Evolutionary conservation across 1,140 invertebrate species (phyloP).

Genomic region (Pseudomyrmex flavicornis): DNA sequence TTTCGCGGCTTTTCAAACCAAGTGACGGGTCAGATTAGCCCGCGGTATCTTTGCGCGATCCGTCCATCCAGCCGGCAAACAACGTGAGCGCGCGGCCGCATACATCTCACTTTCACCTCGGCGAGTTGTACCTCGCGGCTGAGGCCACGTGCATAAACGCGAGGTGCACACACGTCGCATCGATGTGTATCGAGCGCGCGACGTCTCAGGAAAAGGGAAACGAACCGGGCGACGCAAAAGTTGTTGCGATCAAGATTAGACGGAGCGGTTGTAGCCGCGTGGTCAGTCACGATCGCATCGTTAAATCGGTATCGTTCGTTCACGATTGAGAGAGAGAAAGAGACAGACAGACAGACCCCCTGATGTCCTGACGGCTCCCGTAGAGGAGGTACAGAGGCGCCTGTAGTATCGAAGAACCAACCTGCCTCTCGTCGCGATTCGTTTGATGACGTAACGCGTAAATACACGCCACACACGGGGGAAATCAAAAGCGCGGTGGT

Average conservation of each 20-base stretch:
- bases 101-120: constrained; percentile 50
- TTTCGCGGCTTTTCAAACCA: constrained; percentile 30
- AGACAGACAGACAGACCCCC: background rate
- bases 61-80: background rate
- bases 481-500: constrained; percentile 28
- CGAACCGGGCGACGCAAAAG: background rate
- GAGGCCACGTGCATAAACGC: constrained; percentile 23
- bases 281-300: constrained; percentile 4
- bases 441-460: constrained; percentile 56
- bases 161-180: background rate
- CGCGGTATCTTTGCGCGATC: constrained; percentile 22
- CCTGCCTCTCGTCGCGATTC: constrained; percentile 62
- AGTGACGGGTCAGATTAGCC: constrained; percentile 30
- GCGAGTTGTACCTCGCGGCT: background rate
- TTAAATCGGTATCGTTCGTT: constrained; percentile 27
- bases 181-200: background rate
- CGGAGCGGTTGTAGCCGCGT: background rate
- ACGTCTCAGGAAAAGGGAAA: background rate
- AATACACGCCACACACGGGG: constrained; percentile 35
- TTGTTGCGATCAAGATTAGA: background rate
- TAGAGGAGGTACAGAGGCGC: background rate
- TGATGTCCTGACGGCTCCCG: constrained; percentile 7
- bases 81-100: background rate
- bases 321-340: background rate
- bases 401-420: constrained; percentile 23